A percentile compares a stretch with the other conserved stretches of the same genome.
Conservation (phyloP, 2,888 invertebrate species). For the Troilus luridus region DNA sequence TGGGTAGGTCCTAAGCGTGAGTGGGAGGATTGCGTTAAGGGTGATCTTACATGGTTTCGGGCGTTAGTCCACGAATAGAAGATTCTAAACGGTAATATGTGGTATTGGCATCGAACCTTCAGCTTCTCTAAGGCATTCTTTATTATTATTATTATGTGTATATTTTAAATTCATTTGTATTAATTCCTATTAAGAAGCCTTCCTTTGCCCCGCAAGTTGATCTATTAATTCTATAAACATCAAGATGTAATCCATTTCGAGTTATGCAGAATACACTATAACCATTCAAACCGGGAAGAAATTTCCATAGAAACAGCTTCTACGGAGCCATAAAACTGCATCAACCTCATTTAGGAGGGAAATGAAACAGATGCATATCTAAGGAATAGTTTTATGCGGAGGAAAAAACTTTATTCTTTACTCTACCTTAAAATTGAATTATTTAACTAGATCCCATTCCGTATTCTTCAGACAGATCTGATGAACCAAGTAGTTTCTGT, state of each 20-base stretch:
- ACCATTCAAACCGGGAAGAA: not conserved
- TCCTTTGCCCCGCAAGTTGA: not conserved
- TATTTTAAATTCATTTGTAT: too few relatives aligned
- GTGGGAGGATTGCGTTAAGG: too few relatives aligned
- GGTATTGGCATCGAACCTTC: too few relatives aligned
- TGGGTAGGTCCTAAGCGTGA: too few relatives aligned
- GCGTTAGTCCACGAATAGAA: too few relatives aligned
- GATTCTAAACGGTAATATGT: too few relatives aligned
- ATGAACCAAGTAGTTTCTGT: too few relatives aligned
- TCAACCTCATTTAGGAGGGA: not conserved
- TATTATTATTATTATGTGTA: too few relatives aligned
- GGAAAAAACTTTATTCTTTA: not conserved
- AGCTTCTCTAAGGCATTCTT: too few relatives aligned
- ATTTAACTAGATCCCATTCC: not conserved
- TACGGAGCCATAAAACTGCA: not conserved
- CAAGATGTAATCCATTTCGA: not conserved
- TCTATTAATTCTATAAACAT: not conserved
- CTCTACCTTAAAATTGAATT: not conserved
- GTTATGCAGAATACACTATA: not conserved
- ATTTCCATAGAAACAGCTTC: conserved; percentile 11
- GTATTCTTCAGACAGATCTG: not conserved
- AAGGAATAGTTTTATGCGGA: not conserved
- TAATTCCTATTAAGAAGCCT: not conserved
- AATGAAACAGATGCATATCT: conserved; percentile 5
- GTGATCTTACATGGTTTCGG: too few relatives aligned